Base-by-base conservation (phyloP, 2,888 invertebrate genomes). In the Itoplectis maculator region DNA sequence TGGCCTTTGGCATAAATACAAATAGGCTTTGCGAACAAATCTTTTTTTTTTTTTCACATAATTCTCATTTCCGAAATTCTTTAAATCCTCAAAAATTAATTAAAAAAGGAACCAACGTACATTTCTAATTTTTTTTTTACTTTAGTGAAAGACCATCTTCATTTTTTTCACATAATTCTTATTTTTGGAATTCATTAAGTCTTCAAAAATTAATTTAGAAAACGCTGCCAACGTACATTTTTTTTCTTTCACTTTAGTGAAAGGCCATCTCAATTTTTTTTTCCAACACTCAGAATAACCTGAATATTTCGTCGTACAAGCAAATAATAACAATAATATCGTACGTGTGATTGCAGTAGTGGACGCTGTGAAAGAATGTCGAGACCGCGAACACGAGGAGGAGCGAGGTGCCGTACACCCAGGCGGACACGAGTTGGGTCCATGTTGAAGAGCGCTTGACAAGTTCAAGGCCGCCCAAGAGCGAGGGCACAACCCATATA, bases 351-450 rank as follows among this genome's bases (percentile, higher is more conserved):
- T 94, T 94, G 92, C 95, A 95, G 93, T 96, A 98, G 92, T 97
- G 97, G 18, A 98, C 95, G 68, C 96, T 96, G 92, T 98, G 98
- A 94, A 98, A 98, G 91, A 96, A 95, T 45, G 98, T 98, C 42
- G 98, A 98, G 29, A 98, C 95, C 47, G 96, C 95, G 93, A 98
- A 98, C 70, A 98, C 95, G 81, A 97, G 95, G 83, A 97, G 95
- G 20, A 98, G 94, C 9, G 98, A 97, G 54, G 96, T 94, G 4
- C 98, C 98, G 92, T 98, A 98, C 77, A 98, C 95, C 85, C 96
- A 94, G 45, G 98, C 97, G 0, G 97, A 97, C 86, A 97, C 93
- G 84, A 96, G 95, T 93, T 98, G 97, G 51, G 96, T 95, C 86
- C 95, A 94, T 89, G 95, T 96, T 51, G 94, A 93, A 5, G 98